Evolutionary conservation across 2,797 vertebrate species (phyloP).

Genomic region (Protonibea diacanthus): DNA sequence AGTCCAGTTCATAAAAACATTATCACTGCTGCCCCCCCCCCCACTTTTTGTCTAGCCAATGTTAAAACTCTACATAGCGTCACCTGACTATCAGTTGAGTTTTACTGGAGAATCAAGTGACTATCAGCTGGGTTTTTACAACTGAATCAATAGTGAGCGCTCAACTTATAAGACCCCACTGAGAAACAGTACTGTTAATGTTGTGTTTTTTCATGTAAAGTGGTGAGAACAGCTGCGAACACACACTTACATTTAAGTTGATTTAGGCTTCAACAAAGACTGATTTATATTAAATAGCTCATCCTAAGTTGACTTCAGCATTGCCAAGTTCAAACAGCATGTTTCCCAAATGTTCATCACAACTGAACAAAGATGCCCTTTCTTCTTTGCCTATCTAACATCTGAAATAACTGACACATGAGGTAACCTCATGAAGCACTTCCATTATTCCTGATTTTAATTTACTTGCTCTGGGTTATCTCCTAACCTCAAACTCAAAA

Average conservation of each 20-base stretch:
- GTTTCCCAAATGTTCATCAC: conserved; percentile 30
- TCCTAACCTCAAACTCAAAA: conserved; percentile 16
- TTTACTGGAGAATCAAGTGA: conserved; percentile 53
- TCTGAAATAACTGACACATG: conserved; percentile 45
- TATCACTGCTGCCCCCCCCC: background rate
- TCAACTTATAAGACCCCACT: background rate
- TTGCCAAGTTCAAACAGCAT: conserved; percentile 19
- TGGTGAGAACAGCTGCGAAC: background rate
- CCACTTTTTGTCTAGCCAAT: background rate
- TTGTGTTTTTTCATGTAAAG: background rate
- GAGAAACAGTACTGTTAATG: background rate
- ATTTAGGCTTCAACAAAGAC: background rate
- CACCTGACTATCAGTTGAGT: conserved; percentile 49
- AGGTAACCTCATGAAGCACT: conserved; percentile 46
- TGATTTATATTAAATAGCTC: conserved; percentile 20
- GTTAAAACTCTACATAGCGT: background rate
- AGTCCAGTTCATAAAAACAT: background rate
- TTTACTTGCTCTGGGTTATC: conserved; percentile 27
- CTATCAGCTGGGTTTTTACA: conserved; percentile 47
- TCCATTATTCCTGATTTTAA: conserved; percentile 45
- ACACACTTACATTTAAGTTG: background rate
- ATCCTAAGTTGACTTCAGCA: conserved; percentile 13
- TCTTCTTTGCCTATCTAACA: conserved; percentile 14
- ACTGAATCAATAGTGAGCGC: background rate
- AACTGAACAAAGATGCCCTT: conserved; percentile 54